Conservation (phyloP, 2,113 vertebrate species). For the Pelmatolapia mariae region DNA sequence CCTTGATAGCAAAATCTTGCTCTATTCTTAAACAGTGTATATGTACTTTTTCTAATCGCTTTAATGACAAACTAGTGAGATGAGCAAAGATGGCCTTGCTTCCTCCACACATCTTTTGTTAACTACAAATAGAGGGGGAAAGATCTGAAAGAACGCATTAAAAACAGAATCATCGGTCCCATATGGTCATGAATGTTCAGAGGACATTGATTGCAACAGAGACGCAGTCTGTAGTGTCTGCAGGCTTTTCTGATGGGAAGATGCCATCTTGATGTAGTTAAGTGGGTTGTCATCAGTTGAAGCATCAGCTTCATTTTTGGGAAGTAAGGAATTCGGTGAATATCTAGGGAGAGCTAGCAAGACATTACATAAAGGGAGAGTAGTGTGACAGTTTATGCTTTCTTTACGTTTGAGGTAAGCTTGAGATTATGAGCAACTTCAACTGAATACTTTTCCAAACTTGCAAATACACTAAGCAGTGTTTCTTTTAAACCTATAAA, state of each 20-base stretch:
- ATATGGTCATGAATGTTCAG: conserved; percentile 64
- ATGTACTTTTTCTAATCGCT: background rate
- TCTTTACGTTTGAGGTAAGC: background rate
- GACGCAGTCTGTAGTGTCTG: conserved; percentile 24
- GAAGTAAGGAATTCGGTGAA: background rate
- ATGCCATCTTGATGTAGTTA: conserved; percentile 48
- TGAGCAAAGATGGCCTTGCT: background rate
- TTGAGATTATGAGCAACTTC: background rate
- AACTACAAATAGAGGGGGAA: background rate
- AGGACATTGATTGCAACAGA: conserved; percentile 44
- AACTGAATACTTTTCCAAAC: background rate
- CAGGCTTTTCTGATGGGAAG: conserved; percentile 27
- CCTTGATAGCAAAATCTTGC: background rate
- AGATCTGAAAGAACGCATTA: conserved; percentile 14
- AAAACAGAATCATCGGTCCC: conserved; percentile 40
- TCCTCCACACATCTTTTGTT: background rate
- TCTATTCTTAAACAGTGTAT: background rate
- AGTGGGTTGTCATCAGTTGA: conserved; percentile 11
- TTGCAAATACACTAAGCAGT: background rate
- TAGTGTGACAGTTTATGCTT: background rate
- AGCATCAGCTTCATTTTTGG: background rate
- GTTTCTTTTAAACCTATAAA: background rate
- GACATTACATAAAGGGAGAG: background rate
- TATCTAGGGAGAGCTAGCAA: background rate
- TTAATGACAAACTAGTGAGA: background rate